Conservation (phyloP, 2,888 invertebrate genomes). For the Clostera curtula region DNA sequence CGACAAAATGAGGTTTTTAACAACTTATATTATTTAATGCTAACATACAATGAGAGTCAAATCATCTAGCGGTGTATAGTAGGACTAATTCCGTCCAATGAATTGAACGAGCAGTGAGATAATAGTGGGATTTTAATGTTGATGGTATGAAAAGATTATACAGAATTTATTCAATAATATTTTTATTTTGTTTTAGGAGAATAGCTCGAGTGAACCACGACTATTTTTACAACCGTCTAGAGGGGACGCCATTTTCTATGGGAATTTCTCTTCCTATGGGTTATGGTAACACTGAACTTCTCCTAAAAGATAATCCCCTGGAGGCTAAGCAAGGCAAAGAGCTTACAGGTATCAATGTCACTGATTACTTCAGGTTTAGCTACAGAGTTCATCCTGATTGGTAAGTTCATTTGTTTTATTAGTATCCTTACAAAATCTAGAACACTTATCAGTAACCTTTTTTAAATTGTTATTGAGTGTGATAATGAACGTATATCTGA, state of each 20-base stretch:
- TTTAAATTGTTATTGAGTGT: too few relatives aligned
- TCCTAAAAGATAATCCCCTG: constrained; percentile 86
- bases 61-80: too few relatives aligned
- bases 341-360: constrained; percentile 80
- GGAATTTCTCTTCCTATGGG: constrained; percentile 87
- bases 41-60: too few relatives aligned
- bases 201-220: constrained; percentile 86
- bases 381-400: constrained; percentile 91
- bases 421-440: not conserved
- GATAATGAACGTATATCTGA: too few relatives aligned
- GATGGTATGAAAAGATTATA: too few relatives aligned
- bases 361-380: constrained; percentile 82
- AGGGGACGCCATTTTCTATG: constrained; percentile 90
- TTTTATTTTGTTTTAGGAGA: constrained; percentile 68
- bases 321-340: constrained; percentile 79
- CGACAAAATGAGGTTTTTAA: constrained; percentile 81
- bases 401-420: constrained; percentile 50
- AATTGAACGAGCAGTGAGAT: too few relatives aligned
- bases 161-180: too few relatives aligned
- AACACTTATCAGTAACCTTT: too few relatives aligned
- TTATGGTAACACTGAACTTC: constrained; percentile 85
- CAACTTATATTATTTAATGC: not conserved
- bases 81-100: too few relatives aligned
- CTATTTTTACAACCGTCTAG: constrained; percentile 87
- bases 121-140: too few relatives aligned